Conservation (phyloP, 2,888 invertebrate genomes). For the Trissoscelio sp. region DNA sequence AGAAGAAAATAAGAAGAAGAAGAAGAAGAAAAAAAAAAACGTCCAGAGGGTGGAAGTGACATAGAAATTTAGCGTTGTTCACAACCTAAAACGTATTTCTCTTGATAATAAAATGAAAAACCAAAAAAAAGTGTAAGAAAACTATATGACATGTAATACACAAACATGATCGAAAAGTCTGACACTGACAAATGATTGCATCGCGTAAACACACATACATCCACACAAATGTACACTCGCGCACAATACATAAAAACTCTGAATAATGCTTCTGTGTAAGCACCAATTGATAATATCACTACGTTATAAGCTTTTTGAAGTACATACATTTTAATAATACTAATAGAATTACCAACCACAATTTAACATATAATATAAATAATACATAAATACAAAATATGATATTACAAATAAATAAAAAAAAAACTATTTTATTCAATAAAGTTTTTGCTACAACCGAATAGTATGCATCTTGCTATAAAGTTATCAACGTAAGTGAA, state of each 20-base stretch:
- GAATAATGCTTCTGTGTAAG: slow-evolving; percentile 77
- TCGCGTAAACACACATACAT: slow-evolving; percentile 52
- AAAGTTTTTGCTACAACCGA: slow-evolving; percentile 82
- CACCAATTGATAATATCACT: slow-evolving; percentile 82
- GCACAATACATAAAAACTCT: slow-evolving; percentile 63
- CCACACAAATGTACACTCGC: slow-evolving; percentile 59
- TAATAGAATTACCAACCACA: slow-evolving; percentile 72
- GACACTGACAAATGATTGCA: slow-evolving; percentile 60
- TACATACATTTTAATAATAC: slow-evolving; percentile 74
- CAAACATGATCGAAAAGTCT: slow-evolving; percentile 60
- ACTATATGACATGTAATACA: slow-evolving; percentile 46
- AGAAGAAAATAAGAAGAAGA: slow-evolving; percentile 14
- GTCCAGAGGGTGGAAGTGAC: slow-evolving; percentile 54
- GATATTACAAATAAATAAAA: slow-evolving; percentile 76
- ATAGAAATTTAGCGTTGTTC: slow-evolving; percentile 44
- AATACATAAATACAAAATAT: slow-evolving; percentile 76
- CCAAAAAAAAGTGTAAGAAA: slow-evolving; percentile 52
- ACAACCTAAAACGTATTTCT: slow-evolving; percentile 50
- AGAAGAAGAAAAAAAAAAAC: slow-evolving; percentile 20
- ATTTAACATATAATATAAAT: slow-evolving; percentile 73
- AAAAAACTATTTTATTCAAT: slow-evolving; percentile 82
- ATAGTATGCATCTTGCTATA: slow-evolving; percentile 81
- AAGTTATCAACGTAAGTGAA: slow-evolving; percentile 75
- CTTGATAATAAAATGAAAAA: slow-evolving; percentile 51
- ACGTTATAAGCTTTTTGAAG: slow-evolving; percentile 82